phyloP scores from a whole-genome alignment of 2,113 vertebrate genomes.

The Caloenas nicobarica region DNA sequence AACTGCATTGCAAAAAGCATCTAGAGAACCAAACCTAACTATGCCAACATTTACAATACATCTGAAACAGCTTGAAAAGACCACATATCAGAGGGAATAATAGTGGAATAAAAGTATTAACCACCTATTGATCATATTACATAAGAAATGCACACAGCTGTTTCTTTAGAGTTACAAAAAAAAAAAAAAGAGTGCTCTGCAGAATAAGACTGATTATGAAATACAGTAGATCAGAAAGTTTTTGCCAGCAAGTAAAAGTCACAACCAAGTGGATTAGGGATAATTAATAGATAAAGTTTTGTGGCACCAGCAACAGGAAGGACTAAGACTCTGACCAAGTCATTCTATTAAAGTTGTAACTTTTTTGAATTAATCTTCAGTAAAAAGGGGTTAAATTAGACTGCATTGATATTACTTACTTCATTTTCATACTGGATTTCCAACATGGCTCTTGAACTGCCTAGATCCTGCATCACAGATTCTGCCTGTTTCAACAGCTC shows the following conservation, averaged over 20 bases:
- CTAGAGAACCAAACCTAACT: background rate
- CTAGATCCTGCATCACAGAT: conserved; percentile 98
- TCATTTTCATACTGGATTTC: conserved; percentile 99
- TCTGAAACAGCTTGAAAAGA: background rate
- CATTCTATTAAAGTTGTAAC: background rate
- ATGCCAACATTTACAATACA: background rate
- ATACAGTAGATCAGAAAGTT: background rate
- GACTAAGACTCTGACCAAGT: background rate
- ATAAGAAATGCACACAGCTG: background rate
- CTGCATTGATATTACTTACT: conserved; percentile 78
- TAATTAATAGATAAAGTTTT: background rate
- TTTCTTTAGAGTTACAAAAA: background rate
- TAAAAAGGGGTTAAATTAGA: conserved; percentile 12
- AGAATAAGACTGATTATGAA: background rate
- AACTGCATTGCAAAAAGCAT: background rate
- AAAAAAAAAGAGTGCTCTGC: background rate
- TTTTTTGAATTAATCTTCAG: background rate
- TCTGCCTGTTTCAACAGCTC: conserved; percentile 98
- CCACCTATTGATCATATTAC: background rate
- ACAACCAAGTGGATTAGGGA: background rate
- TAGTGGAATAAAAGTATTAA: background rate
- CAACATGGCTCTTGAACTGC: conserved; percentile 98
- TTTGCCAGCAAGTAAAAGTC: background rate
- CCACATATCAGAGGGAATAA: background rate
- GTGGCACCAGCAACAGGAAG: background rate